Base-by-base conservation (phyloP, 2,797 vertebrate species). In the Anabacerthia variegaticeps region DNA sequence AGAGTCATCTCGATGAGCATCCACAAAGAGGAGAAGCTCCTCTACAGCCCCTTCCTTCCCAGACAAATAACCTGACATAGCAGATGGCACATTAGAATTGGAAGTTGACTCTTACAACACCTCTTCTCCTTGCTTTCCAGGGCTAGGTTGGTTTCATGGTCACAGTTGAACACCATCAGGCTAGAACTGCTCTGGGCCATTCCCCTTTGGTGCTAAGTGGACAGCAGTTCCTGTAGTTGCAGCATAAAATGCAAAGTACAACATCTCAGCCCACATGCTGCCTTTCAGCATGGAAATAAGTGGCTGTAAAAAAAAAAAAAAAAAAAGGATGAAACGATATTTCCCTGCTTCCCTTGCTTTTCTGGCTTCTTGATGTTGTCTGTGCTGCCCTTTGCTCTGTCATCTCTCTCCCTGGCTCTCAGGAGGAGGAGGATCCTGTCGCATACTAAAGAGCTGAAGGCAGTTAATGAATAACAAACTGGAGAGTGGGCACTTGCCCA, bases 361-460 rank as follows among this genome's bases (percentile, higher is more conserved):
- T 28, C 78, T 92, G 91, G 26, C 48, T 91, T 49, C 85, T 85
- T 85, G 89, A 67, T 88, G 85, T n/a, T 89, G 88, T 86, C 93
- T 86, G 58, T 48, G 76, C 56, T 93, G 89, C 88, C 89, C 93
- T 97, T 92, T 96, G 73, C 94, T 95, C 89, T 94, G 92, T 65
- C 85, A 32, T 68, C 85, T 80, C 72, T 80, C 28, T 85, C 62
- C 59, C 81, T 63, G 43, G 51, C 79, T 78, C 85, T 84, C 30
- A 11, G 88, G 13, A 93, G 72, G 8, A 83, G 54, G 46, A 89
- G 76, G 55, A 21, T 63, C 41, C 76, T 18, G 20, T 61, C 43
- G 89, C 88, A 89, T 92, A 69, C 85, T 65, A 69, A 95, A 65
- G 79, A 95, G 82, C 73, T 66, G 79, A 66, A 86, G 88, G 54